phyloP scores from a whole-genome alignment of 1,140 invertebrate species.

The Leptinotarsa undecemlineata region DNA sequence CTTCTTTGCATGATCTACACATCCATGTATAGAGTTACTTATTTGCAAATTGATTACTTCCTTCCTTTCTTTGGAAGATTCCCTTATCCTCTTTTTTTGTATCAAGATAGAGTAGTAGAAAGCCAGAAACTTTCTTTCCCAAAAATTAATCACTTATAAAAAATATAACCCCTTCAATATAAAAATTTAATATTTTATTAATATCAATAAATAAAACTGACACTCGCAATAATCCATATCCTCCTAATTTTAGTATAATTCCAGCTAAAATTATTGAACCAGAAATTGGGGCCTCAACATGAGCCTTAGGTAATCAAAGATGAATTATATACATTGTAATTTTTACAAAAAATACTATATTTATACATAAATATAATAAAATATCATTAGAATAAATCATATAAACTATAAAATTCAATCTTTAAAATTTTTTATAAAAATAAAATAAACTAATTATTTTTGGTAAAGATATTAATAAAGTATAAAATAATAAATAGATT shows the following conservation, averaged over 20 bases:
- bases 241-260: slow-evolving; percentile 70
- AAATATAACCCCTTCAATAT: no score
- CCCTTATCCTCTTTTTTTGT: no score
- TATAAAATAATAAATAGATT: slow-evolving; percentile 68
- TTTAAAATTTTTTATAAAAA: slow-evolving; percentile 41
- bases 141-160: no score
- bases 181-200: slow-evolving; percentile 56
- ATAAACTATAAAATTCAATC: slow-evolving; percentile 58
- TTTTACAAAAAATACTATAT: no score
- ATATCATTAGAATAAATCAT: slow-evolving; percentile 53
- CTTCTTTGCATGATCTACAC: no score
- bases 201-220: slow-evolving; percentile 54
- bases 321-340: slow-evolving; percentile 57
- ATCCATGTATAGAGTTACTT: no score
- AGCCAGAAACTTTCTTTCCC: no score
- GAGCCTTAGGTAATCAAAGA: slow-evolving; percentile 73
- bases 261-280: slow-evolving; percentile 74
- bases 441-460: slow-evolving; percentile 63
- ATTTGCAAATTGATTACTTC: no score
- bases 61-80: no score
- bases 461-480: slow-evolving; percentile 64
- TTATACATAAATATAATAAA: slow-evolving; percentile 55
- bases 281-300: slow-evolving; percentile 72
- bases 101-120: no score
- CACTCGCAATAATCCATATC: slow-evolving; percentile 64